A percentile compares a stretch with the other conserved stretches of the same genome.
phyloP scores from a whole-genome alignment of 2,797 vertebrate genomes.

The Pipistrellus pygmaeus region DNA sequence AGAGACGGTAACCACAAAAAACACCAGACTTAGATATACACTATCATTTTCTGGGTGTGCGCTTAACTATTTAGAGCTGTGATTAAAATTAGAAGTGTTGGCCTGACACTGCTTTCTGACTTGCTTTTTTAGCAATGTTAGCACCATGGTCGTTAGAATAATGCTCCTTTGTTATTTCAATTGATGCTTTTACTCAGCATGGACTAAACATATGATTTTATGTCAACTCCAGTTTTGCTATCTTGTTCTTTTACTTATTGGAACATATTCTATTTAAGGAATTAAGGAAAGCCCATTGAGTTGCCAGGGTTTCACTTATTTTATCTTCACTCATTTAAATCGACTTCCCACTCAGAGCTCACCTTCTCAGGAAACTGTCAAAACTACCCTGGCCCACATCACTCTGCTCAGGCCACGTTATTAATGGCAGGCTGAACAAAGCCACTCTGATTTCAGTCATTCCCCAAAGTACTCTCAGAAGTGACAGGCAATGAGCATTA shows the following conservation, averaged over 20 bases:
- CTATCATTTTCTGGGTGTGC: slow-evolving; percentile 72
- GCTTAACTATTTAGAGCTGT: slow-evolving; percentile 60
- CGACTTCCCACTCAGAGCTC: background rate
- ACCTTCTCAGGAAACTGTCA: background rate
- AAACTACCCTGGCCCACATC: background rate
- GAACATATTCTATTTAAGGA: background rate
- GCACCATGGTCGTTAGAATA: background rate
- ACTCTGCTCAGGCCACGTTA: background rate
- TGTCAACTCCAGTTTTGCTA: background rate
- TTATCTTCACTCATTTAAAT: background rate
- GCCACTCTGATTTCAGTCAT: background rate
- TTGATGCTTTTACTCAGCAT: background rate
- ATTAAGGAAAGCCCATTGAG: background rate
- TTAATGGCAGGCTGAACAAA: background rate
- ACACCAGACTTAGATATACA: slow-evolving; percentile 17
- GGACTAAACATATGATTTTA: background rate
- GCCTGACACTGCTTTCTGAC: background rate
- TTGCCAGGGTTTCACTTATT: background rate
- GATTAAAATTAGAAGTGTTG: slow-evolving; percentile 69
- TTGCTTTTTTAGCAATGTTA: background rate
- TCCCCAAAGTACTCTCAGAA: background rate
- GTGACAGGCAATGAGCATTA: background rate
- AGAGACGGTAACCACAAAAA: slow-evolving; percentile 54
- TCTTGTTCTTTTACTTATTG: background rate
- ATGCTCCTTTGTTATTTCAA: background rate